Conservation (phyloP, 1,140 invertebrate species). For the Leucophenga varia region DNA sequence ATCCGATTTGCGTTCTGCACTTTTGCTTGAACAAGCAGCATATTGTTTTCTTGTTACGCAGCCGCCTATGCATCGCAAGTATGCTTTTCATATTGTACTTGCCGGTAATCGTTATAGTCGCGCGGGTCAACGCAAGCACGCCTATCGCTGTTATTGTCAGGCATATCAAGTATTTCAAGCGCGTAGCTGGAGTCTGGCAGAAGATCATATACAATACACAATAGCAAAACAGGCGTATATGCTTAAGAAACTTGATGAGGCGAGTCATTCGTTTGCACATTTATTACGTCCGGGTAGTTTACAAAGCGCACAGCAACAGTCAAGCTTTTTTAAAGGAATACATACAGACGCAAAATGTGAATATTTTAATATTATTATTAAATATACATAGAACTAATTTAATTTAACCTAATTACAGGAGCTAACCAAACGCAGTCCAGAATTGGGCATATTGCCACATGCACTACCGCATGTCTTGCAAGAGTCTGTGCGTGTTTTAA, state of each 20-base stretch:
- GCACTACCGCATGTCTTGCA: constrained; percentile 48
- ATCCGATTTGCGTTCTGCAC: constrained; percentile 84
- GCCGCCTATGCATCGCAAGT: constrained; percentile 81
- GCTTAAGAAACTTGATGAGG: constrained; percentile 73
- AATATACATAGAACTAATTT: too few species aligned
- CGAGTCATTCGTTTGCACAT: constrained; percentile 76
- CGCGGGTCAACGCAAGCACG: constrained; percentile 86
- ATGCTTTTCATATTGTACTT: constrained; percentile 95
- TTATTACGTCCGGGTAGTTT: constrained; percentile 75
- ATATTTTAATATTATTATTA: constrained; percentile 10
- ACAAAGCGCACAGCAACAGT: constrained; percentile 77
- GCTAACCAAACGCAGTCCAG: constrained; percentile 38
- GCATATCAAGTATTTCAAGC: constrained; percentile 79
- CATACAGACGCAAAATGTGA: constrained; percentile 69
- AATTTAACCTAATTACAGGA: constrained; percentile 24
- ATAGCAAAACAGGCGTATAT: constrained; percentile 84
- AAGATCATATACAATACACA: constrained; percentile 94
- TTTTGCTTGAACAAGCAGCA: constrained; percentile 92
- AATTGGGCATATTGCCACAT: constrained; percentile 43
- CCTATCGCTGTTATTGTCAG: constrained; percentile 87
- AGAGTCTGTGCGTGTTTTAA: constrained; percentile 46
- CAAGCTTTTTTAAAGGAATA: constrained; percentile 86
- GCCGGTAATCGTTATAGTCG: constrained; percentile 92
- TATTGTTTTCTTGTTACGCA: constrained; percentile 83
- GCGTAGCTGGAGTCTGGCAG: constrained; percentile 85